Base-by-base conservation (phyloP, 2,797 vertebrate genomes). In the Silurus lanzhouensis region DNA sequence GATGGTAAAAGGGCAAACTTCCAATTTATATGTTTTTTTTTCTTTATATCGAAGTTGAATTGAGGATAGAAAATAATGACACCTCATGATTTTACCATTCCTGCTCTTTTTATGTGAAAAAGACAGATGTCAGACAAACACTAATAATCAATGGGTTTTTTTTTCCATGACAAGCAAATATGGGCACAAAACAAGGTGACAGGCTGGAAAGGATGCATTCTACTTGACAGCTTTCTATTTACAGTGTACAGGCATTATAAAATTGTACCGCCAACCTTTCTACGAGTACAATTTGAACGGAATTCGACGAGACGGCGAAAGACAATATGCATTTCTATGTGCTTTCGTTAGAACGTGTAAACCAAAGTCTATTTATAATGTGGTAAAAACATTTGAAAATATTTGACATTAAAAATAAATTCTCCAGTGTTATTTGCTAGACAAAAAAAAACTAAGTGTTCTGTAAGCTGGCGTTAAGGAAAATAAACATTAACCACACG, bases 171-270 rank as follows among this genome's bases (percentile, higher is more conserved):
- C 87, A 82, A 86, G 87, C 87, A 89, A 83, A 68, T 77, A 74
- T 85, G 78, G 70, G 86, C 84, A 88, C 83, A 68, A 84, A 84
- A 27, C 66, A 66, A 76, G 83, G 74, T 20, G 44, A 31, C 70
- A 20, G 48, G 48, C 48, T 46, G 31, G 63, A 38, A 57, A 63
- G 46, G 55, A 78, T 66, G 77, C 82, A 68, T 63, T 91, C 89
- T 92, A 92, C 88, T 89, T 84, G 89, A 91, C 78, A 68, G 46
- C 48, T 83, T 81, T 19, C 82, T 89, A 89, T 89, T 84, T 88
- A 90, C 87, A 89, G 85, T 86, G 88, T 84, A 81, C 88, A 88
- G 79, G 85, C 85, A 87, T 91, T 91, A 91, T 81, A 86, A 90
- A 91, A 91, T 87, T 83, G 31, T 85, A 90, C 80, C 67, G 83